Conservation (phyloP, 2,888 invertebrate species). For the Suillia variegata region DNA sequence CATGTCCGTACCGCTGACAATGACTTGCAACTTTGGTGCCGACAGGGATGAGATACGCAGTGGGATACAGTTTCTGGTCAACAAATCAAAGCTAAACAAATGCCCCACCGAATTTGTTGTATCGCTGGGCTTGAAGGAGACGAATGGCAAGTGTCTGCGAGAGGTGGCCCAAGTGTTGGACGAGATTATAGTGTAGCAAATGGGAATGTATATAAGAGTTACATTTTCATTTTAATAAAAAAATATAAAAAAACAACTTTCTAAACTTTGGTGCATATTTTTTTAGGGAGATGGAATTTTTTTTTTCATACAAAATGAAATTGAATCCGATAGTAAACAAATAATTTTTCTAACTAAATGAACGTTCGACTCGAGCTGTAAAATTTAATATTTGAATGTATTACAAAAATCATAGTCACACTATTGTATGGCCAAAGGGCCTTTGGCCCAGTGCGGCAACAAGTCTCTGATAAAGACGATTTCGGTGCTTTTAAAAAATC, state of each 20-base stretch:
- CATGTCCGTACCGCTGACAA: slow-evolving; percentile 48
- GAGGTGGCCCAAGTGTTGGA: slow-evolving; percentile 45
- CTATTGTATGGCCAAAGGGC: too few species aligned
- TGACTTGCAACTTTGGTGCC: slow-evolving; percentile 48
- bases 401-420: too few species aligned
- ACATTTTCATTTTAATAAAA: slow-evolving; percentile 12
- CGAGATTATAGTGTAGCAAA: slow-evolving; percentile 28
- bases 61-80: slow-evolving; percentile 54
- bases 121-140: slow-evolving; percentile 49
- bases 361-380: too few species aligned
- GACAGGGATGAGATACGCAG: slow-evolving; percentile 52
- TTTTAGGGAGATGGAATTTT: too few species aligned
- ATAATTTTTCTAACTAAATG: too few species aligned
- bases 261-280: too few species aligned
- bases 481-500: too few species aligned
- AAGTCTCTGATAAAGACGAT: too few species aligned
- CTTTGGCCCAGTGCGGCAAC: too few species aligned
- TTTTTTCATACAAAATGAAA: too few species aligned
- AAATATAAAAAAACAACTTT: slow-evolving; percentile 8
- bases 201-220: not conserved
- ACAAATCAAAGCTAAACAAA: slow-evolving; percentile 46
- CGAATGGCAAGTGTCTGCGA: slow-evolving; percentile 40
- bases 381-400: too few species aligned
- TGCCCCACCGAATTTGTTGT: slow-evolving; percentile 50
- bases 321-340: too few species aligned